A percentile compares a stretch with the other conserved stretches of the same genome.
Conservation (phyloP, 2,888 invertebrate species). For the Aleiodes alternator region DNA sequence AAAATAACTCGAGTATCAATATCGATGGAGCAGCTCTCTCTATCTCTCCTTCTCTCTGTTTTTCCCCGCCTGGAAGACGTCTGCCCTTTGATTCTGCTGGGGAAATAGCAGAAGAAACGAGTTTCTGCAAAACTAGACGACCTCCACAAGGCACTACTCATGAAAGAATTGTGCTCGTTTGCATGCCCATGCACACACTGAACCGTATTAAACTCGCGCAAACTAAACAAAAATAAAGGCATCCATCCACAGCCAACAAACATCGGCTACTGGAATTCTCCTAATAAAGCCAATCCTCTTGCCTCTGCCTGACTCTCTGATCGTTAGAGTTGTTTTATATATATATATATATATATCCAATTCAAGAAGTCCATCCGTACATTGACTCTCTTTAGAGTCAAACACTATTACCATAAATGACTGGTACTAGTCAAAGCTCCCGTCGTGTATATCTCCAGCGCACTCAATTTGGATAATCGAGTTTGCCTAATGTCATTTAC, state of each 20-base stretch:
- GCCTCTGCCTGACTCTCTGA: slow-evolving; percentile 41
- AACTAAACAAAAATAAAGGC: too few relatives aligned
- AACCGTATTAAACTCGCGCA: slow-evolving; percentile 37
- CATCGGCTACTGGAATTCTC: slow-evolving; percentile 48
- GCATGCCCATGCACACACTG: slow-evolving; percentile 53
- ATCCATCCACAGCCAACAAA: slow-evolving; percentile 20
- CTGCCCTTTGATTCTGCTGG: slow-evolving; percentile 23
- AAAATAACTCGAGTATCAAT: slow-evolving; percentile 14
- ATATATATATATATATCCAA: background rate
- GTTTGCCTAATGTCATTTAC: slow-evolving; percentile 40
- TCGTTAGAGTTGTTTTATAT: slow-evolving; percentile 32
- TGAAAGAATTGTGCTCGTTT: slow-evolving; percentile 57
- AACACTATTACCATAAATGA: slow-evolving; percentile 36
- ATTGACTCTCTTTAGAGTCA: slow-evolving; percentile 51
- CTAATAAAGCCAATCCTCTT: slow-evolving; percentile 62
- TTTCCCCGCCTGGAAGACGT: slow-evolving; percentile 15
- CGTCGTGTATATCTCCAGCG: slow-evolving; percentile 14
- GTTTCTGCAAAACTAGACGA: slow-evolving; percentile 68
- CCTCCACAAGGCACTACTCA: slow-evolving; percentile 62
- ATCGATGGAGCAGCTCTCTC: background rate
- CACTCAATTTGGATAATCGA: slow-evolving; percentile 40
- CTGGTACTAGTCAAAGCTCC: slow-evolving; percentile 17
- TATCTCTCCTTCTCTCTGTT: background rate
- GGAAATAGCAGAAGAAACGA: slow-evolving; percentile 60
- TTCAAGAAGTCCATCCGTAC: slow-evolving; percentile 15